Percentiles rank a stretch among this genome's conserved stretches.
These are phyloP conservation scores for Meghimatium bilineatum DNA, from an alignment of 2,888 invertebrate genomes.

Conservation along the genomic window DNA sequence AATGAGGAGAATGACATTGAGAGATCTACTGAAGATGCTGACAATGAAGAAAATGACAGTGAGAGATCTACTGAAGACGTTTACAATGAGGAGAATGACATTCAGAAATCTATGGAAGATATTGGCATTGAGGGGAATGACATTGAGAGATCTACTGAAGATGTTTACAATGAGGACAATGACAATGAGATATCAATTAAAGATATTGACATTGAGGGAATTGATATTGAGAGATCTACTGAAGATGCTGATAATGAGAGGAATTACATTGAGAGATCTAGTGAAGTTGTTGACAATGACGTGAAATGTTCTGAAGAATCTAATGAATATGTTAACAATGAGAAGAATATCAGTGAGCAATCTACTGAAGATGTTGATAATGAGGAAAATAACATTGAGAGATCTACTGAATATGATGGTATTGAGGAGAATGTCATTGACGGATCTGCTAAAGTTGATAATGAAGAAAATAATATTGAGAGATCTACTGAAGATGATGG, in stretches of 20 bases:
- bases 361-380: too few relatives aligned
- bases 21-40: background rate
- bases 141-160: background rate
- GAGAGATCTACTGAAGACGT: background rate
- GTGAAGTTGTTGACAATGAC: background rate
- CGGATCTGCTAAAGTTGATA: too few relatives aligned
- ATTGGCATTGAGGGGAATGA: background rate
- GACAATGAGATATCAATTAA: background rate
- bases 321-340: too few relatives aligned
- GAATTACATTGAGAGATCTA: background rate
- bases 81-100: background rate
- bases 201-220: background rate
- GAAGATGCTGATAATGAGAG: background rate
- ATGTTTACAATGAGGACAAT: background rate
- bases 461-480: too few relatives aligned
- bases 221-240: background rate
- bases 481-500: too few relatives aligned
- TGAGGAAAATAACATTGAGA: too few relatives aligned
- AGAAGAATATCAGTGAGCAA: too few relatives aligned
- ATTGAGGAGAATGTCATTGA: too few relatives aligned
- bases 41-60: background rate
- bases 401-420: too few relatives aligned
- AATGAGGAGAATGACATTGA: background rate
- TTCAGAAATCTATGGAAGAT: background rate
- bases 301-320: too few relatives aligned